Conservation (phyloP, 2,797 vertebrate genomes). For the Choloepus didactylus region DNA sequence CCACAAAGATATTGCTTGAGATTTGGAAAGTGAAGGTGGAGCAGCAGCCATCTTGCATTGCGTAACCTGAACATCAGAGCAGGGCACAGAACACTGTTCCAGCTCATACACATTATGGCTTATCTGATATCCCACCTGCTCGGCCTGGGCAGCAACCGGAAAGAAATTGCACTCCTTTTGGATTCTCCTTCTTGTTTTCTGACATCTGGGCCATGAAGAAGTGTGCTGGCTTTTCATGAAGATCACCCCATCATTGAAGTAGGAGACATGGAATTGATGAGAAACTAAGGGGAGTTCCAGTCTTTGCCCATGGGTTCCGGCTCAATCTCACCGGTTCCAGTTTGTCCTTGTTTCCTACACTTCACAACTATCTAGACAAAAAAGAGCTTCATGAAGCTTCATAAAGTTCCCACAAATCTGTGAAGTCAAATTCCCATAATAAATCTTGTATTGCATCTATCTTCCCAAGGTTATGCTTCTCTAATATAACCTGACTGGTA, state of each 20-base stretch:
- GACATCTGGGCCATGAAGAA: not conserved
- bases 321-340: not conserved
- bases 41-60: not conserved
- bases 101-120: not conserved
- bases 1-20: not conserved
- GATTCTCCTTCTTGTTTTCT: not conserved
- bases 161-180: not conserved
- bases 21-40: not conserved
- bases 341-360: not conserved
- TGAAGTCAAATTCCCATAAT: not conserved
- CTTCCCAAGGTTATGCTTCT: not conserved
- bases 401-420: not conserved
- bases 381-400: not conserved
- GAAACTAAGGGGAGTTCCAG: not conserved
- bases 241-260: not conserved
- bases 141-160: no score
- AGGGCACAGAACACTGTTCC: accelerated
- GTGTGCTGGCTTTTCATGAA: not conserved
- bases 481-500: not conserved
- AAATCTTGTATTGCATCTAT: not conserved
- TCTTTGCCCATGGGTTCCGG: not conserved
- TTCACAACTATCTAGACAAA: not conserved
- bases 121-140: not conserved
- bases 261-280: not conserved
- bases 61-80: not conserved